Base-by-base conservation (phyloP, 2,888 invertebrate genomes). In the Anarsia innoxiella region DNA sequence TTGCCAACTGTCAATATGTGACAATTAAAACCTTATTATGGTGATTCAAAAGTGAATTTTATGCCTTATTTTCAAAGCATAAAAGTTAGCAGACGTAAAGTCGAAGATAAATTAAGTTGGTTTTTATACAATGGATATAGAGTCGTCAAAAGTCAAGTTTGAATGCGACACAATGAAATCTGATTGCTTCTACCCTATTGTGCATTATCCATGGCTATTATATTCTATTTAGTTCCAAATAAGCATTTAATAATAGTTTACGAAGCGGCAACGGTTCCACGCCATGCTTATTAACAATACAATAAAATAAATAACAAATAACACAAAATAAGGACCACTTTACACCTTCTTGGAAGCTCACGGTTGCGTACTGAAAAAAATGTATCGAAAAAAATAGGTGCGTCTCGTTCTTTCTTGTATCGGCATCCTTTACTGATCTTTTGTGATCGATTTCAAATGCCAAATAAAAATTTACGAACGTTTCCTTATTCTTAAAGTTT, bases 141-240 rank as follows among this genome's bases (percentile, higher is more conserved):
- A 83, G 76, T 73, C 71, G 73, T 82, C 82, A 83, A 67, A 60
- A 75, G 75, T 76, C 72, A 68, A 53, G 51, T n/a, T n/a, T n/a
- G n/a, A n/a, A n/a, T n/a, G n/a, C 53, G 45, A 53, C 66, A 83
- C 83, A 83, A 84, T 74, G 63, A 62, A 37, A 45, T 48, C 58
- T 82, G 82, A 82, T 82, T 83, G 76, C 78, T 66, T 43, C 49
- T 66, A 53, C 55, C 52, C 70, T 59, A 77, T 83, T 78, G 74
- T 73, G 48, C 59, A 79, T 82, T 80, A 80, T 80, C 66, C 78
- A 76, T 71, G 74, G 72, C 79, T 64, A 84, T 84, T 83, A 84
- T 84, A 83, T 82, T 84, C 82, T 75, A 83, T 84, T 84, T 84
- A 83, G 79, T 73, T 74, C 77, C 78, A 82, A 83, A 84, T 84